Conservation (phyloP, 2,113 vertebrate species). For the Antigone vipio region DNA sequence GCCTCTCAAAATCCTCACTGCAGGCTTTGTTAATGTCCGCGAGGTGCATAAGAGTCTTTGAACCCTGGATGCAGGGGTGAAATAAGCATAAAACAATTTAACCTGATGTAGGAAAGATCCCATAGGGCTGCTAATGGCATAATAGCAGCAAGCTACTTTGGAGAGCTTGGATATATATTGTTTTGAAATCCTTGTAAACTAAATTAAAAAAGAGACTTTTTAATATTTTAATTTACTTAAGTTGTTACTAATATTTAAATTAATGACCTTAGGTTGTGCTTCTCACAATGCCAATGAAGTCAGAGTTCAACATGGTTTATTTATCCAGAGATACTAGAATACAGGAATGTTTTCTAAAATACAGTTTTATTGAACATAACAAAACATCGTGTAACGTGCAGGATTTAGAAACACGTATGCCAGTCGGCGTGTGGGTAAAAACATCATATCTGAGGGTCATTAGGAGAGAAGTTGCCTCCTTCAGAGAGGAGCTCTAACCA, state of each 20-base stretch:
- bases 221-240: background rate
- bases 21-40: background rate
- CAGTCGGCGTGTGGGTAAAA: background rate
- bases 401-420: background rate
- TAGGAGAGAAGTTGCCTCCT: background rate
- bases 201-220: background rate
- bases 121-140: background rate
- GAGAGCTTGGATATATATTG: background rate
- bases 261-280: background rate
- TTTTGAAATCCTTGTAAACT: background rate
- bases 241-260: background rate
- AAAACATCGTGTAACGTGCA: background rate
- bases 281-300: background rate
- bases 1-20: background rate
- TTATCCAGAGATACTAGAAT: background rate
- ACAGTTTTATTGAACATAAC: background rate
- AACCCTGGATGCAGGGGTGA: background rate
- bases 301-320: background rate
- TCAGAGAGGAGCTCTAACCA: background rate
- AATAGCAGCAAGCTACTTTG: background rate
- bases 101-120: background rate
- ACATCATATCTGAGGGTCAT: rapidly evolving
- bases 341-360: background rate
- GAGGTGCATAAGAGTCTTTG: background rate
- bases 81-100: background rate